phyloP scores from a whole-genome alignment of 2,113 vertebrate species.

The Scortum barcoo region DNA sequence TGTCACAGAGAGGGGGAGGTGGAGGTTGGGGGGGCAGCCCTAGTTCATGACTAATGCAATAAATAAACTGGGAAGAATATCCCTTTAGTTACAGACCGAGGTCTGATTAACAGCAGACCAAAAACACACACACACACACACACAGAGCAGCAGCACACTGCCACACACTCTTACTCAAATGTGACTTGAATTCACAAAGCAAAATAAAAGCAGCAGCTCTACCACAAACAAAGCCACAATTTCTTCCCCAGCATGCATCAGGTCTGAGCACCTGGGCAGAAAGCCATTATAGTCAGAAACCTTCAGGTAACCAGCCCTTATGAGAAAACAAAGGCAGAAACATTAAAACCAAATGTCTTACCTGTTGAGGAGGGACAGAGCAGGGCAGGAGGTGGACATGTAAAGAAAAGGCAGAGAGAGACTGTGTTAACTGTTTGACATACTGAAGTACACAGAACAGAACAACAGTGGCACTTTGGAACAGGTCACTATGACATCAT shows the following conservation, averaged over 20 bases:
- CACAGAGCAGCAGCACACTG: background rate
- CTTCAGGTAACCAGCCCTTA: background rate
- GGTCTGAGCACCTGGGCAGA: background rate
- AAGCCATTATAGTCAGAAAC: background rate
- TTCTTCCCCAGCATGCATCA: background rate
- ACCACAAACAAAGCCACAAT: background rate
- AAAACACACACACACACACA: background rate
- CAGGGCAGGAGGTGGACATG: background rate
- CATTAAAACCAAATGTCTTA: constrained; percentile 32
- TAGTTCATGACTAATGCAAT: constrained; percentile 30
- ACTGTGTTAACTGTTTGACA: constrained; percentile 8
- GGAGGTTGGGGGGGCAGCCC: background rate
- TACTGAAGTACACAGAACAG: background rate
- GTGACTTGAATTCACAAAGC: background rate
- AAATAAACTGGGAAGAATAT: constrained; percentile 34
- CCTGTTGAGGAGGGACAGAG: constrained; percentile 23
- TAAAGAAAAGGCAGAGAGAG: background rate
- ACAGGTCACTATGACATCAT: background rate
- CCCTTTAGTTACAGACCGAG: constrained; percentile 26
- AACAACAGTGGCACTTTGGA: background rate
- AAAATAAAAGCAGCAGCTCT: constrained; percentile 14
- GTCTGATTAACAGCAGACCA: too few relatives aligned
- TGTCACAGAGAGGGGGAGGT: background rate
- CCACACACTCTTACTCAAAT: background rate
- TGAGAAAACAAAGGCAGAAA: background rate